Evolutionary conservation across 92 coral and sea anemone genomes (phyloP).

Genomic region (Plumapathes pennacea): DNA sequence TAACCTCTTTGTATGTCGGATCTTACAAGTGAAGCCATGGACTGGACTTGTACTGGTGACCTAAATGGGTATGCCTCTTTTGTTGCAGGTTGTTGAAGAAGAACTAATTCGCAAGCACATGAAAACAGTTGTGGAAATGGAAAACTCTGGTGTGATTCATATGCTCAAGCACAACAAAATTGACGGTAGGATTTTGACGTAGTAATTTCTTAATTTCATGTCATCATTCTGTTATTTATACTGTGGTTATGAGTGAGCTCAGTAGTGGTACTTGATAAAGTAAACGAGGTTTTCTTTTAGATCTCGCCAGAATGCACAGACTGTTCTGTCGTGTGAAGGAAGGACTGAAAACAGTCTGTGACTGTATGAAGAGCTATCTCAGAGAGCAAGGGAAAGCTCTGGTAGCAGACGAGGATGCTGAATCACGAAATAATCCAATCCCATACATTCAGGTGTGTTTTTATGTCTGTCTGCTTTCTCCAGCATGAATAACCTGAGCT

Average conservation of each 20-base stretch:
- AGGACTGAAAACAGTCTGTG: slow-evolving; percentile 94
- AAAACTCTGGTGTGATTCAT: slow-evolving; percentile 96
- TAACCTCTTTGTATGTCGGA: no score
- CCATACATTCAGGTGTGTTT: slow-evolving; percentile 85
- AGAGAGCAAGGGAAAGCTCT: slow-evolving; percentile 95
- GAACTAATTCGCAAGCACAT: slow-evolving; percentile 95
- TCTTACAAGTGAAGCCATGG: no score
- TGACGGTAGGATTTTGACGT: slow-evolving; percentile 83
- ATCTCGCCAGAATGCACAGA: slow-evolving; percentile 94
- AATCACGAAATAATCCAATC: slow-evolving; percentile 83
- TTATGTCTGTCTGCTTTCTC: not conserved
- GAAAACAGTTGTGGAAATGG: slow-evolving; percentile 99
- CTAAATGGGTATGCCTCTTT: not conserved
- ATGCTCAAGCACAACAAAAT: slow-evolving; percentile 98
- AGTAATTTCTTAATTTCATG: no score
- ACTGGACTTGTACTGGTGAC: no score
- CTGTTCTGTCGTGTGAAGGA: slow-evolving; percentile 87
- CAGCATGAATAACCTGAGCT: not conserved
- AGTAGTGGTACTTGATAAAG: no score
- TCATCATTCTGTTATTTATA: no score
- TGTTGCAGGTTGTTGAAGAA: slow-evolving; percentile 87
- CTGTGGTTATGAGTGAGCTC: no score
- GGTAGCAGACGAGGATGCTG: slow-evolving; percentile 92
- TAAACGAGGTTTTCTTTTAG: slow-evolving; percentile 41
- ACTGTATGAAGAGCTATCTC: slow-evolving; percentile 90